Conservation (phyloP, 2,888 invertebrate genomes). For the Chrysina gloriosa region DNA sequence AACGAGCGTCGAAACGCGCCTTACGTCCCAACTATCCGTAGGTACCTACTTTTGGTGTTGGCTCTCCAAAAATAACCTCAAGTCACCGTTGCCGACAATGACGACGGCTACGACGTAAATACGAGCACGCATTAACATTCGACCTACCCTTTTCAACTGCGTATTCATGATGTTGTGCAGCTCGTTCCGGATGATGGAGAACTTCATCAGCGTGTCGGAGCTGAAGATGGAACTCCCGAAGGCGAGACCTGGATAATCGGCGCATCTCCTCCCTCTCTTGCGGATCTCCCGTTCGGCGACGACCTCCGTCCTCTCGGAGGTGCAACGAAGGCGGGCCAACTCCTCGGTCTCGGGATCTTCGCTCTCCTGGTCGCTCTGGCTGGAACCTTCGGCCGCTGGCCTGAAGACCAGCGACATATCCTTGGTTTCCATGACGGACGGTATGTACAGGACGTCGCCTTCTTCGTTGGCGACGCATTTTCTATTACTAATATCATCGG, state of each 20-base stretch:
- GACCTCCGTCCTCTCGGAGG: conserved; percentile 90
- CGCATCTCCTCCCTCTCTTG: conserved; percentile 80
- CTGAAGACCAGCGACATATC: conserved; percentile 62
- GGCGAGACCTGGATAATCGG: conserved; percentile 92
- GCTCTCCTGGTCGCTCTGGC: conserved; percentile 69
- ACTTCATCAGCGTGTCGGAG: conserved; percentile 98
- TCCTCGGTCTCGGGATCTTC: conserved; percentile 85
- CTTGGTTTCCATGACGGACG: conserved; percentile 47
- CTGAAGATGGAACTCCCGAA: conserved; percentile 94
- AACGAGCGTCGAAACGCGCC: background rate
- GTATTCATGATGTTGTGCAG: conserved; percentile 97
- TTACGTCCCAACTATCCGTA: background rate
- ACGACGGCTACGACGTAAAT: background rate
- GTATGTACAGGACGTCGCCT: conserved; percentile 54
- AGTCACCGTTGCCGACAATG: conserved; percentile 27
- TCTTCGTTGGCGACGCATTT: conserved; percentile 45
- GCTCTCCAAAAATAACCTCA: conserved; percentile 37
- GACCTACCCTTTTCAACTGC: conserved; percentile 94
- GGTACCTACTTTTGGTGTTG: conserved; percentile 12
- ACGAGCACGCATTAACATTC: no score
- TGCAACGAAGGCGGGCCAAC: conserved; percentile 86
- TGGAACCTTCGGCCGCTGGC: conserved; percentile 65
- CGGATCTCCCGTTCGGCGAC: conserved; percentile 86
- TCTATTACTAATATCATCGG: conserved; percentile 51
- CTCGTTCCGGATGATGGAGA: conserved; percentile 96